phyloP scores from a whole-genome alignment of 2,888 invertebrate genomes.

The Agonopterix subpropinquella region DNA sequence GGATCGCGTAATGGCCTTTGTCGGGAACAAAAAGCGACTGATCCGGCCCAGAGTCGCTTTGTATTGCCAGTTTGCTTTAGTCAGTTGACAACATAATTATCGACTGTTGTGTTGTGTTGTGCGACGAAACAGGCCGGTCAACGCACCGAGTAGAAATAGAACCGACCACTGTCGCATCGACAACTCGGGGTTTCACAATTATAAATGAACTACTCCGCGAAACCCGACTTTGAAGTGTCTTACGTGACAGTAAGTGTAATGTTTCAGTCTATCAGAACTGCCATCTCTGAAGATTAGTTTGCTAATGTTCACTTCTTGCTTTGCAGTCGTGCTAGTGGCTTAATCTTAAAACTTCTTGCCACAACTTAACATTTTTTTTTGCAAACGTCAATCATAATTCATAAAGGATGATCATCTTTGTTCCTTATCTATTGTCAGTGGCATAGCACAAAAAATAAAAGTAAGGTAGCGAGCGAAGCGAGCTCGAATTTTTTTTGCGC shows the following conservation, averaged over 20 bases:
- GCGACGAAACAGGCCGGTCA: conserved; percentile 50
- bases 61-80: conserved; percentile 59
- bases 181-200: conserved; percentile 3
- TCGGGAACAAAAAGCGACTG: conserved; percentile 66
- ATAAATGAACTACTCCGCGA: conserved; percentile 10
- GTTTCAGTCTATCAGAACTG: neutral
- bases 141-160: conserved; percentile 45
- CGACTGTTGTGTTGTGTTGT: conserved; percentile 44
- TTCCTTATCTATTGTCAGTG: no score
- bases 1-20: conserved; percentile 69
- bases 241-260: conserved; percentile 5
- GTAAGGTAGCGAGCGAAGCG: no score
- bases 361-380: no score
- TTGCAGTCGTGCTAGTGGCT: no score
- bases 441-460: no score
- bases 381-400: no score
- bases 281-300: no score
- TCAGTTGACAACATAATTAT: conserved; percentile 69
- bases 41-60: conserved; percentile 65
- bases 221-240: conserved; percentile 11
- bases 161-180: conserved; percentile 14
- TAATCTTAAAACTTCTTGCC: no score
- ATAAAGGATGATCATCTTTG: no score
- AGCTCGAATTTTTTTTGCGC: no score
- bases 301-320: no score